Conservation (phyloP, 2,888 invertebrate genomes). For the Cryptocephalus primarius region DNA sequence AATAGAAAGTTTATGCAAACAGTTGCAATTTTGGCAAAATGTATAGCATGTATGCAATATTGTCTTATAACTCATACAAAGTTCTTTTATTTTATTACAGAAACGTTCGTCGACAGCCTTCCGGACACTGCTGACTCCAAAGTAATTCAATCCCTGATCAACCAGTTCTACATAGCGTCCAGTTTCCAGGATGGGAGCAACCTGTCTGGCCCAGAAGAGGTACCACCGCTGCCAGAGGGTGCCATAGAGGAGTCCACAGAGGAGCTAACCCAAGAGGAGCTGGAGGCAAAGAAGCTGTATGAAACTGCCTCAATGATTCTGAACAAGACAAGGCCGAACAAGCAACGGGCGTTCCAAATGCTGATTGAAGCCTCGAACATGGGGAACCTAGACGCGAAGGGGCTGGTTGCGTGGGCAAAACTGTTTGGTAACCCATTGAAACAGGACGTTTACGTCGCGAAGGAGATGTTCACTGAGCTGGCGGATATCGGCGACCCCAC, state of each 20-base stretch:
- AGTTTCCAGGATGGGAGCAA: conserved; percentile 15
- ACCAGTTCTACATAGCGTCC: conserved; percentile 28
- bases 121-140: conserved; percentile 31
- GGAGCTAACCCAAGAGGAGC: conserved; percentile 51
- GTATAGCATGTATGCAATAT: too few relatives aligned
- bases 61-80: too few relatives aligned
- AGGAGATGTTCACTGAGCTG: conserved; percentile 63
- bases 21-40: too few relatives aligned
- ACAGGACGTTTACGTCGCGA: conserved; percentile 67
- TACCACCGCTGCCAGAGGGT: conserved; percentile 41
- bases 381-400: conserved; percentile 72
- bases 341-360: conserved; percentile 61
- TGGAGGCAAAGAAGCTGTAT: conserved; percentile 66
- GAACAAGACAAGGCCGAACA: conserved; percentile 60
- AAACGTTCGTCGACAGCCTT: conserved; percentile 27
- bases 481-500: conserved; percentile 69
- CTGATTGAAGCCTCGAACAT: conserved; percentile 69
- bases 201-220: conserved; percentile 42
- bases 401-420: conserved; percentile 79
- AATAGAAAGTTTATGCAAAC: too few relatives aligned
- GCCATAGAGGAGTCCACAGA: conserved; percentile 30
- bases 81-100: not conserved
- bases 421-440: conserved; percentile 72
- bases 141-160: conserved; percentile 39
- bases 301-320: conserved; percentile 59